phyloP scores from a whole-genome alignment of 2,888 invertebrate species.

The Lymantria monacha region DNA sequence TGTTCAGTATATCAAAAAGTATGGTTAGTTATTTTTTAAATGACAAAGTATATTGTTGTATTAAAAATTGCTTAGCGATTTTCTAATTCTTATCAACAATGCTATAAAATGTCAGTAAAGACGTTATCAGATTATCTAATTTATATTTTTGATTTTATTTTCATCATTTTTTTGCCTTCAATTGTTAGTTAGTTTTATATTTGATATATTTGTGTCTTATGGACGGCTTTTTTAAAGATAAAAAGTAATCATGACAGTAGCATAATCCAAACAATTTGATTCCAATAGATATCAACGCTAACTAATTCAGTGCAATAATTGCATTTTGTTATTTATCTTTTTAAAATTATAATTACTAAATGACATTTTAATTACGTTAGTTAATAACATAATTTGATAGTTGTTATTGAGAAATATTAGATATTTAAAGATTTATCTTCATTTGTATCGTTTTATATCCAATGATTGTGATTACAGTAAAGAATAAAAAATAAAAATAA shows the following conservation, averaged over 20 bases:
- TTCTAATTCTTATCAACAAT: not conserved
- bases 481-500: constrained; percentile 45
- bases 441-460: constrained; percentile 27
- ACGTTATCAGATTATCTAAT: constrained; percentile 24
- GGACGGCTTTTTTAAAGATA: constrained; percentile 27
- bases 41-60: too few species aligned
- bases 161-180: constrained; percentile 24
- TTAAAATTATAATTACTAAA: constrained; percentile 41
- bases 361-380: constrained; percentile 44
- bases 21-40: too few species aligned
- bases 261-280: constrained; percentile 26
- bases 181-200: constrained; percentile 31
- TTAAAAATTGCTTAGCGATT: too few species aligned
- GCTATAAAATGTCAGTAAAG: not conserved
- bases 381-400: constrained; percentile 20
- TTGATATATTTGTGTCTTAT: constrained; percentile 31
- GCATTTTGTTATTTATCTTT: constrained; percentile 42
- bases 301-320: constrained; percentile 41
- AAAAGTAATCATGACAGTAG: constrained; percentile 25
- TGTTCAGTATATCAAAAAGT: too few species aligned
- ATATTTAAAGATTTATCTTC: constrained; percentile 29
- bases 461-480: constrained; percentile 33
- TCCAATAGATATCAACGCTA: constrained; percentile 29
- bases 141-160: constrained; percentile 6
- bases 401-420: constrained; percentile 26